phyloP scores from a whole-genome alignment of 2,113 vertebrate genomes.

The Columba janthina region DNA sequence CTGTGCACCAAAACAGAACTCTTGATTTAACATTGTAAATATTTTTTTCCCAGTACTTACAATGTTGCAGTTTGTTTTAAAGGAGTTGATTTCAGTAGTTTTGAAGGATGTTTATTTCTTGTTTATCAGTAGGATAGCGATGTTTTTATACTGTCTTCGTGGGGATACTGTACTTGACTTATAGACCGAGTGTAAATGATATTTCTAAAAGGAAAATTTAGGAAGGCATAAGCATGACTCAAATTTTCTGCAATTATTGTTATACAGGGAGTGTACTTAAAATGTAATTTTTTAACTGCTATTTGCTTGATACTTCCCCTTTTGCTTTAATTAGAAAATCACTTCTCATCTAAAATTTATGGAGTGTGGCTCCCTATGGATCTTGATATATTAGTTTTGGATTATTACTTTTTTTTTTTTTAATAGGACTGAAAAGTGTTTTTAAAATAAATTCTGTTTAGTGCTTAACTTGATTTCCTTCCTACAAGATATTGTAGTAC shows the following conservation, averaged over 20 bases:
- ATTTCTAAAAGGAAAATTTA: neutral
- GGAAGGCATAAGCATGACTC: neutral
- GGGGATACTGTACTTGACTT: neutral
- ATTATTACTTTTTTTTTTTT: neutral
- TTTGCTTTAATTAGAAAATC: slow-evolving; percentile 1
- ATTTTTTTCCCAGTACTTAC: neutral
- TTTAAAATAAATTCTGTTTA: neutral
- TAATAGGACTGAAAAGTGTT: neutral
- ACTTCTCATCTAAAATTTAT: neutral
- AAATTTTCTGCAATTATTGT: neutral
- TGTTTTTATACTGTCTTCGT: neutral
- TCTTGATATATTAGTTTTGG: neutral
- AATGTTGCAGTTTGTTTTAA: neutral
- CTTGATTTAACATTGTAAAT: neutral
- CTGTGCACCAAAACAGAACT: neutral
- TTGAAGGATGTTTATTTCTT: neutral
- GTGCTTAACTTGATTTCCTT: neutral
- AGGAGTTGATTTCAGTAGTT: neutral
- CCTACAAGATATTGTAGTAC: neutral
- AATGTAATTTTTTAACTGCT: neutral
- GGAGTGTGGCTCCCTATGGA: neutral
- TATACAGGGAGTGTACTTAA: neutral
- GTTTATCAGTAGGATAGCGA: neutral
- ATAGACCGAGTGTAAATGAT: neutral
- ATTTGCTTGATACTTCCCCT: neutral